Evolutionary conservation across 2,888 invertebrate species (phyloP), one percentile per base, ranked within the genome.

Genomic region (Neoaliturus tenellus): DNA sequence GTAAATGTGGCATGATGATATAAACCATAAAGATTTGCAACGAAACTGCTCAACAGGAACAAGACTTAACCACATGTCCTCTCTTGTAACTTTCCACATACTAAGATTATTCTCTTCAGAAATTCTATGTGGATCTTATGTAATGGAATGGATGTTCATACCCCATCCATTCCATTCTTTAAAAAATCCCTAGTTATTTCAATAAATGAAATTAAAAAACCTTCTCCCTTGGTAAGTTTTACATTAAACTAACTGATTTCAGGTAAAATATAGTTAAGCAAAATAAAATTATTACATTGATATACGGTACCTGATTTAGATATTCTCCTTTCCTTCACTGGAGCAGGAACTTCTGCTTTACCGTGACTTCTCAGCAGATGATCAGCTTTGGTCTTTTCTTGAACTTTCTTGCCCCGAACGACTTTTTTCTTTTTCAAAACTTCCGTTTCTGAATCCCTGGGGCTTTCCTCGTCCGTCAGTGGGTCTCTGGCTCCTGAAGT

Each of bases 391-490:
- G 67, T 85, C 83, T 75, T 86, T 82, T 82, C 86, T 80, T 80
- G 85, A 71, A 55, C 83, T 80, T 85, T 86, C 78, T 83, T 85
- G 48, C 71, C 71, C 31, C 80, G 85, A 55, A 31, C 78, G 33
- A 69, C 82, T 48, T 82, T 84, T 73, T 48, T 84, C 84, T 48
- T 35, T 51, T 80, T 84, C 1, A 67, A 81, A 10, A 67, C 81
- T 48, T 86, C 85, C 31, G 62, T 28, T 31, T 33, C 83, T 14
- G 33, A 48, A 8, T 35, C 39, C 48, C 28, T 82, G 10, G 17
- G 58, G 12, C 28, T 58, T 0, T 82, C 80, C 10, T 51, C 80
- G 20, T 75, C 58, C 10, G 75, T 20, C 8, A 33, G 20, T 17
- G 44, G 35, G 25, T 78, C 83, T 28, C 33, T 67, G 17, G 35